phyloP scores from a whole-genome alignment of 2,888 invertebrate species.

The Sphaeridia pumilis region DNA sequence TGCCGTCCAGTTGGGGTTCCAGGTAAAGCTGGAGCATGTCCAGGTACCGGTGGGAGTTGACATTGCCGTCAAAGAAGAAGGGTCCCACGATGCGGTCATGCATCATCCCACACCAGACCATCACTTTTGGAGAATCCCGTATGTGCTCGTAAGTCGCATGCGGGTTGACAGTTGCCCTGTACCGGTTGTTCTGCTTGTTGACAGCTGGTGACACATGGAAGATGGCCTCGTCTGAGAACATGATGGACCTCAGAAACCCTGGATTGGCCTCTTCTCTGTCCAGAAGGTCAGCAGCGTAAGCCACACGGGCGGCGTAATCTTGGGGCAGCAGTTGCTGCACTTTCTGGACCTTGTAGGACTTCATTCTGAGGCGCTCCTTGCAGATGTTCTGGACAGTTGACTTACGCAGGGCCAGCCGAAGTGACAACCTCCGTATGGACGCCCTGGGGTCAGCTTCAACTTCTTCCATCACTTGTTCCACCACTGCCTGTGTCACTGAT shows the following conservation, averaged over 20 bases:
- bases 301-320: not conserved
- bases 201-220: not conserved
- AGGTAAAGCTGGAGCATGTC: constrained; percentile 14
- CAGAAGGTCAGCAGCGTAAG: not conserved
- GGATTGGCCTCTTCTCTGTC: not conserved
- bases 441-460: not conserved
- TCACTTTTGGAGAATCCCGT: constrained; percentile 1
- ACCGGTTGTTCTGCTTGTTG: not conserved
- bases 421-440: not conserved
- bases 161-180: not conserved
- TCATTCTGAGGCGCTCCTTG: not conserved
- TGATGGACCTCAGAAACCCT: not conserved
- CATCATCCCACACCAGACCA: constrained; percentile 10
- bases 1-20: not conserved
- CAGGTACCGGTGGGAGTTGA: constrained; percentile 13
- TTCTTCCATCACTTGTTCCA: not conserved
- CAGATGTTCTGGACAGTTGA: not conserved
- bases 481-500: not conserved
- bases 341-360: not conserved
- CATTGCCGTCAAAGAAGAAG: constrained; percentile 16
- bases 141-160: not conserved
- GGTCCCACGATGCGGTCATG: constrained; percentile 13
- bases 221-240: not conserved
- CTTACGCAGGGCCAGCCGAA: not conserved
- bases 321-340: not conserved